phyloP scores from a whole-genome alignment of 2,888 invertebrate species.

The Osedax frankpressi region DNA sequence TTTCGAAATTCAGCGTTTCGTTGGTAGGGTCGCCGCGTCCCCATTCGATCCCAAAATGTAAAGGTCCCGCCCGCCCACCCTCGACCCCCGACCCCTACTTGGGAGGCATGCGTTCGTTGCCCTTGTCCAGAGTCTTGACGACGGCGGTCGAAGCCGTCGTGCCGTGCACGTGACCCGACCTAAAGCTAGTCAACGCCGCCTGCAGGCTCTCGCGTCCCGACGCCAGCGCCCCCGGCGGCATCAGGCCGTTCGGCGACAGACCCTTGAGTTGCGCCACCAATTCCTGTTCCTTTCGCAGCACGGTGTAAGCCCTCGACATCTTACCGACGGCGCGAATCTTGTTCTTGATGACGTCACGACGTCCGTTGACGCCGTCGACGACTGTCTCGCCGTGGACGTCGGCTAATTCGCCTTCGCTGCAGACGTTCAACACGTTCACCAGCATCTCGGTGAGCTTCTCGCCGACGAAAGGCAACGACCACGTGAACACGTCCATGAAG shows the following conservation, averaged over 20 bases:
- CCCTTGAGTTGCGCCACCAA: constrained; percentile 95
- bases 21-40: too few species aligned
- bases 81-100: constrained; percentile 48
- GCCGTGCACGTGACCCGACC: constrained; percentile 88
- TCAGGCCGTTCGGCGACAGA: constrained; percentile 89
- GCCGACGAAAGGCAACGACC: constrained; percentile 98
- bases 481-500: constrained; percentile 99
- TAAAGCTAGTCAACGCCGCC: constrained; percentile 56
- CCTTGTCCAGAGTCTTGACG: constrained; percentile 93
- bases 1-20: too few species aligned
- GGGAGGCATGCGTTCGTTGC: constrained; percentile 98
- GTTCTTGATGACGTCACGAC: constrained; percentile 93
- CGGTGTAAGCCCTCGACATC: constrained; percentile 99
- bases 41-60: too few species aligned
- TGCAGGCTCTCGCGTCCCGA: constrained; percentile 83
- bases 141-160: constrained; percentile 98
- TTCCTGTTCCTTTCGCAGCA: constrained; percentile 98
- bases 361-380: constrained; percentile 35
- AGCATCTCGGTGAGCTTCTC: constrained; percentile 98
- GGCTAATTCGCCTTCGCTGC: constrained; percentile 90
- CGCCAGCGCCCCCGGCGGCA: constrained; percentile 88
- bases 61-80: too few species aligned
- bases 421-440: constrained; percentile 97
- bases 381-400: constrained; percentile 81
- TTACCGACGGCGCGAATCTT: constrained; percentile 99